Evolutionary conservation across 2,113 vertebrate genomes (phyloP), one percentile per base, ranked within the genome.

Genomic region (Oceanites oceanicus): DNA sequence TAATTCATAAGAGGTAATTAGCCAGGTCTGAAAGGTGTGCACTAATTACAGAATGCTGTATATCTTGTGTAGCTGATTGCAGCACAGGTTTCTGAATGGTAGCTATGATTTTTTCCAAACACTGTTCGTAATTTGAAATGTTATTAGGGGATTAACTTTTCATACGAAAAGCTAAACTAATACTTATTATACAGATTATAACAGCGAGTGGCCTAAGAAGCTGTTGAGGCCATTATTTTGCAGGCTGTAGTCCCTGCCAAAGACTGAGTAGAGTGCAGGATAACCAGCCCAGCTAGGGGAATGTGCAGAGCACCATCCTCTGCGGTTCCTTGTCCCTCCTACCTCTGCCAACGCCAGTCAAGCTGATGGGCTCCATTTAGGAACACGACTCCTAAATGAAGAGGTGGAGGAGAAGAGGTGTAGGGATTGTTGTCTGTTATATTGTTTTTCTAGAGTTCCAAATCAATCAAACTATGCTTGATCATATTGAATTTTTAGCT

Each of bases 1-100:
- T 98, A 98, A 98, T 98, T 97, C 96, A 74, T 97, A 94, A 95
- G 97, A 98, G 96, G 96, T 98, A 98, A 98, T 98, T 98, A 98
- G 97, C 96, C 96, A 97, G 95, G 92, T 82, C 97, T 98, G 97
- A 97, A 98, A 97, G 96, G 97, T 96, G 96, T 92, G 94, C 93
- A 52, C 96, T 98, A 98, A 98, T 98, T 97, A 96, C 88, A 79
- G 94, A 96, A 98, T 25, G 92, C 97, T 73, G 88, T 97, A 92
- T 96, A 97, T 98, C 98, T 98, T 61, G 5, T 74, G 75, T 84
- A 77, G 91, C 90, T 93, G 80, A 87, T 91, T 97, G 97, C 95
- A 96, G 92, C 83, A 65, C 92, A 75, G 72, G 81, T 80, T 96
- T 95, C 91, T 91, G 73, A 88, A 92, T 55, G 72, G 86, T 72